Percentiles rank a stretch among this genome's conserved stretches.
Evolutionary conservation across 2,113 vertebrate genomes (phyloP).

Genomic region (Prinia subflava): DNA sequence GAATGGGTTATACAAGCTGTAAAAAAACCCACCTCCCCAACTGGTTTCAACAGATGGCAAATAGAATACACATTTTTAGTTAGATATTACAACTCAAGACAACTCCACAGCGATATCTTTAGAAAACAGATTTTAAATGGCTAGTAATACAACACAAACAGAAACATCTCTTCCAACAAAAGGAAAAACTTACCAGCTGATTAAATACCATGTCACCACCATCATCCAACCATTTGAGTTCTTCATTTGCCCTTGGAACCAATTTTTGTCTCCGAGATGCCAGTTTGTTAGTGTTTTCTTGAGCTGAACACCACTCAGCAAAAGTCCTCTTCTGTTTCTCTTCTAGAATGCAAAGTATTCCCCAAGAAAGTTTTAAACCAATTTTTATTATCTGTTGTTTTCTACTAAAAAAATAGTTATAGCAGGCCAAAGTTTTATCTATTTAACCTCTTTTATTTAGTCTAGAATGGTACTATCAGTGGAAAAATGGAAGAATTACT

Average conservation of each 20-base stretch:
- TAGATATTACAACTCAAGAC: no score
- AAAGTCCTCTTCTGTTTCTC: conserved; percentile 80
- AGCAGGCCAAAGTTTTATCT: background rate
- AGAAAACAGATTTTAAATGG: background rate
- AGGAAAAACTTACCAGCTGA: conserved; percentile 71
- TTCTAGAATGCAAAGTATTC: conserved; percentile 67
- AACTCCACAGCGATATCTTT: no score
- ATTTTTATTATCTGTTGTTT: background rate
- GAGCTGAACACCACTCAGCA: conserved; percentile 82
- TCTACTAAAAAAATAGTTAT: fast-evolving
- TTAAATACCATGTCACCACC: conserved; percentile 72
- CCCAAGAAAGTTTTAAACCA: background rate
- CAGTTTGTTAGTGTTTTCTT: conserved; percentile 51
- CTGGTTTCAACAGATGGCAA: no score
- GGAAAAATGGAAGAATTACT: background rate
- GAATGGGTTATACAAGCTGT: no score
- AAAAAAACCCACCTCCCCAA: no score
- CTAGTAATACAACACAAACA: background rate
- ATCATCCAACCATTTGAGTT: conserved; percentile 73
- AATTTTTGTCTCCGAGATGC: conserved; percentile 65
- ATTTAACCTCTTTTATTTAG: background rate
- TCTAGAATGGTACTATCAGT: no score
- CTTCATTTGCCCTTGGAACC: conserved; percentile 57
- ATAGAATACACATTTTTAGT: no score
- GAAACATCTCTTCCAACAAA: background rate